Base-by-base conservation (phyloP, 2,113 vertebrate genomes). In the Lampris incognitus region DNA sequence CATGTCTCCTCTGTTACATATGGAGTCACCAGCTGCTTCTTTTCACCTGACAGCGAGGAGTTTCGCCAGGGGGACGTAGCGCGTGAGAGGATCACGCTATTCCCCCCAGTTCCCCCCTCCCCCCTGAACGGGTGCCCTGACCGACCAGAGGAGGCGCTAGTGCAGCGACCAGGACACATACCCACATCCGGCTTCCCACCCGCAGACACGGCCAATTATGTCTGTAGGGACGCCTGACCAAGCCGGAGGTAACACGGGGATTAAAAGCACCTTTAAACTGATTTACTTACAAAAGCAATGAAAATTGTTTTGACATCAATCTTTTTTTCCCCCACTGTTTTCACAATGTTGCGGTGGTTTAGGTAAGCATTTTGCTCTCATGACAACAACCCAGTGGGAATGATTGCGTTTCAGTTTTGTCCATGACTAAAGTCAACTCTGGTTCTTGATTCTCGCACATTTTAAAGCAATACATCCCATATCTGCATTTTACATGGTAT, bases 211-310 rank as follows among this genome's bases (percentile, higher is more conserved):
- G 24, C 24, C 24, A 24, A 24, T 24, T 24, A 24, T 24, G 24
- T 24, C 24, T 24, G 24, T 24, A 24, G 24, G 24, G 24, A 24
- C 24, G 24, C 24, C 24, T 0, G 24, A 24, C 24, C 24, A 24
- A 24, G 24, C 24, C 24, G 24, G 24, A 24, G 24, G 24, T 24
- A 24, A 24, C 24, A 24, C 24, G 24, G 24, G 24, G 24, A 92
- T 84, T 84, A 91, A 92, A 89, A 92, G 92, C 92, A 93, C 91
- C 91, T 92, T 93, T 87, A 91, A 88, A 85, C 71, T 74, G 74
- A 87, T 85, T 89, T 88, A 85, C 82, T 86, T 87, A 87, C 40
- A 87, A 88, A 91, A 90, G 88, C 85, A 89, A 91, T 91, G 83
- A 49, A 80, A 78, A 64, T 88, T 72, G 58, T 89, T 83, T 91